Conservation (phyloP, 2,113 vertebrate genomes). For the Bombycilla garrulus region DNA sequence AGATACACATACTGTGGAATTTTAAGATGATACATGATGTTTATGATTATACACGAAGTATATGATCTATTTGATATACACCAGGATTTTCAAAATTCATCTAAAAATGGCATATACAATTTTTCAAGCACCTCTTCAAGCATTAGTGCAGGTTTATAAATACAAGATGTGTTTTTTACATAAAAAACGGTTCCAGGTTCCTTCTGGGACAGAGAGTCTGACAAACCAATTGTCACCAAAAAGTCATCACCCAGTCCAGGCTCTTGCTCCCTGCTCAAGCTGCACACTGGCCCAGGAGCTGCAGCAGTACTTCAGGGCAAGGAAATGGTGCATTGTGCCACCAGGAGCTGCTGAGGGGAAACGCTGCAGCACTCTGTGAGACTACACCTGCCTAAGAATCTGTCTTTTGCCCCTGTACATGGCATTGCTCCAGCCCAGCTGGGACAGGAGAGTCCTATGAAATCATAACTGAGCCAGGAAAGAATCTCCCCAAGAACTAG, state of each 20-base stretch:
- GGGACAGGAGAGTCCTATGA: neutral
- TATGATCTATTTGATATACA: neutral
- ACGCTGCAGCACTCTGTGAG: neutral
- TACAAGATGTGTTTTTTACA: neutral
- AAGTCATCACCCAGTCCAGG: neutral
- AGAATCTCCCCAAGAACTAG: neutral
- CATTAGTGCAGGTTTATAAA: neutral
- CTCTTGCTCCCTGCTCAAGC: neutral
- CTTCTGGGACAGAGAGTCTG: neutral
- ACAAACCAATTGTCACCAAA: neutral
- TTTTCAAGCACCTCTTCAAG: neutral
- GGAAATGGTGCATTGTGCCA: neutral
- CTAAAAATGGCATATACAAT: neutral
- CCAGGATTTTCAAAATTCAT: neutral
- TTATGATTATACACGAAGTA: neutral
- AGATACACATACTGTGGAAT: neutral
- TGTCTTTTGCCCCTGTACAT: neutral
- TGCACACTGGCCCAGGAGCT: neutral
- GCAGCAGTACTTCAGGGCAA: neutral
- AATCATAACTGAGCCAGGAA: neutral
- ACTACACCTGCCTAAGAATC: neutral
- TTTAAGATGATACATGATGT: neutral
- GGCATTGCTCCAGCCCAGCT: neutral
- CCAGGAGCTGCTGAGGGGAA: neutral
- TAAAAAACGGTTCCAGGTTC: neutral